Evolutionary conservation across 2,888 invertebrate genomes (phyloP).

Genomic region (Orthonychiurus folsomi): DNA sequence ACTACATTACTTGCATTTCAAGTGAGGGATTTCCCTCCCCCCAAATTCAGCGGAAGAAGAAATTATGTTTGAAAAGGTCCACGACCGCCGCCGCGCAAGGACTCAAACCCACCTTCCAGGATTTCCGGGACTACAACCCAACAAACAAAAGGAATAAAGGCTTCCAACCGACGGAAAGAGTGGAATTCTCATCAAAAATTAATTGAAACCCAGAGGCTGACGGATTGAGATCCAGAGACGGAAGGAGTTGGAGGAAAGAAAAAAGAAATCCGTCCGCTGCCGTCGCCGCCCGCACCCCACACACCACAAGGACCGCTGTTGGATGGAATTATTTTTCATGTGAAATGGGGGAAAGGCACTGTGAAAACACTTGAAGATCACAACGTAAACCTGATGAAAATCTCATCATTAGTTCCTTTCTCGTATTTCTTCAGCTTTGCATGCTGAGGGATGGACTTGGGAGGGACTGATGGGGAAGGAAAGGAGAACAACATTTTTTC

Average conservation of each 20-base stretch:
- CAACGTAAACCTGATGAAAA: background rate
- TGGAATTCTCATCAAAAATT: background rate
- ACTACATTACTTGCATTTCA: conserved; percentile 1
- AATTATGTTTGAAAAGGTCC: background rate
- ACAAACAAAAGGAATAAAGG: background rate
- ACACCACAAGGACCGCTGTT: too few species aligned
- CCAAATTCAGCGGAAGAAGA: background rate
- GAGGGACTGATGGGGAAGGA: too few species aligned
- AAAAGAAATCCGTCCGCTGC: background rate
- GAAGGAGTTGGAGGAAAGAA: too few species aligned
- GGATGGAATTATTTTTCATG: background rate
- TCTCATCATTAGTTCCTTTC: background rate
- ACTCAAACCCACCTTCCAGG: too few species aligned
- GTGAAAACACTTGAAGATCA: background rate
- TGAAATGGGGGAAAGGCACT: background rate
- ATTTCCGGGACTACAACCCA: too few species aligned
- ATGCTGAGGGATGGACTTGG: too few species aligned
- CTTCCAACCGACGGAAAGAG: background rate
- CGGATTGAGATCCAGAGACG: background rate
- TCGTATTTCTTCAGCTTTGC: background rate
- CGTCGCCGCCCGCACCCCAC: too few species aligned
- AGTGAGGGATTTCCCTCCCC: background rate
- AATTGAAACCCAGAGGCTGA: background rate
- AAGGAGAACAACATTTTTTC: background rate
- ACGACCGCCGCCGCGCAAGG: background rate